Evolutionary conservation across 2,113 vertebrate genomes (phyloP).

Genomic region (Engraulis encrasicolus): DNA sequence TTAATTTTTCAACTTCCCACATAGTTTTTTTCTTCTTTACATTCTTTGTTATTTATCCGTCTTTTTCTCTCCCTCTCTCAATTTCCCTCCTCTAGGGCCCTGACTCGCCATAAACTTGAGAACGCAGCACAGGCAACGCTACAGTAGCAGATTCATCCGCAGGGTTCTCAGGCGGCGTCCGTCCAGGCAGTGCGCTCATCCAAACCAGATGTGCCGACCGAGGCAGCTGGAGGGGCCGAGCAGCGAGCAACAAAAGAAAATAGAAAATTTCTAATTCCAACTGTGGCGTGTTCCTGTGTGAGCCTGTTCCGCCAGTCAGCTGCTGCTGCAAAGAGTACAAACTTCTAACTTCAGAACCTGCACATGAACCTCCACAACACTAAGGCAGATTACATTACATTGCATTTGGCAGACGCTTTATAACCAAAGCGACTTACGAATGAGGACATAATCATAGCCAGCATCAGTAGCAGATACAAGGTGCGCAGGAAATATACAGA

Average conservation of each 20-base stretch:
- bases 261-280: background rate
- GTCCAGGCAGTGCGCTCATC: slow-evolving; percentile 16
- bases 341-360: background rate
- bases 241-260: background rate
- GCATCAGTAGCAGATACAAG: too few species aligned
- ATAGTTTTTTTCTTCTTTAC: background rate
- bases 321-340: too few species aligned
- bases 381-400: too few species aligned
- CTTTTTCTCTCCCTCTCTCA: background rate
- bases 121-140: background rate
- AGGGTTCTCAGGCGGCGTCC: background rate
- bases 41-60: background rate
- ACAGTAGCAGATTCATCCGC: slow-evolving; percentile 35
- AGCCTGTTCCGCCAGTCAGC: background rate
- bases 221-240: background rate
- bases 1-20: background rate
- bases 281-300: background rate
- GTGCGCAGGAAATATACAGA: too few species aligned
- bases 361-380: background rate
- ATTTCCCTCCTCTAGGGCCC: background rate
- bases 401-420: too few species aligned
- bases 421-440: too few species aligned
- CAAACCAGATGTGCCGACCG: slow-evolving; percentile 39
- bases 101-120: background rate
- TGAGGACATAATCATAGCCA: too few species aligned